Conservation (phyloP, 2,797 vertebrate species). For the Pelochelys cantorii region DNA sequence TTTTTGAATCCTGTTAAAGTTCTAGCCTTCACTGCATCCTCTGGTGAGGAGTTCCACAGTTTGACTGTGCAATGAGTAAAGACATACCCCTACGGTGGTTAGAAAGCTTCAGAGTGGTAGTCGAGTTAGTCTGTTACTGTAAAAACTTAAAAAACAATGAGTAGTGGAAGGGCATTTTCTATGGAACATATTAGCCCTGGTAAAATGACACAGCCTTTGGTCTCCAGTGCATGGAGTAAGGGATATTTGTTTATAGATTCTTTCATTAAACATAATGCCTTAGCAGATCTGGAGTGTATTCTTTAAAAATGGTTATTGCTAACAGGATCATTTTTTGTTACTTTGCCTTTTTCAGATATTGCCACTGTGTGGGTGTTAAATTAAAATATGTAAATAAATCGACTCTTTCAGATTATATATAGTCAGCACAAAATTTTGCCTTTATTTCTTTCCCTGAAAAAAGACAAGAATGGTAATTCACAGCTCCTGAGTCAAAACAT, state of each 20-base stretch:
- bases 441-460: not conserved
- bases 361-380: not conserved
- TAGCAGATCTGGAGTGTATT: not conserved
- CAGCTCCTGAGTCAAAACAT: constrained; percentile 11
- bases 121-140: no score
- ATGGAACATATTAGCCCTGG: not conserved
- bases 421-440: constrained; percentile 28
- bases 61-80: no score
- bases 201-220: not conserved
- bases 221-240: not conserved
- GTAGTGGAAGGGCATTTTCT: not conserved
- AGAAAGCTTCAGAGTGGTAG: no score
- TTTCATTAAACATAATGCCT: not conserved
- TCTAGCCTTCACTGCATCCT: no score
- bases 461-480: not conserved
- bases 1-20: no score
- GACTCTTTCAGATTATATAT: not conserved
- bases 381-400: constrained; percentile 20
- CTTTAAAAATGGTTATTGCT: not conserved
- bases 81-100: no score
- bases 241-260: not conserved
- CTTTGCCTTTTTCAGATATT: not conserved
- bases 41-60: no score
- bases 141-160: no score
- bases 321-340: not conserved